Evolutionary conservation across 2,113 vertebrate species (phyloP), one percentile per base, ranked within the genome.

Genomic region (Apteryx owenii): DNA sequence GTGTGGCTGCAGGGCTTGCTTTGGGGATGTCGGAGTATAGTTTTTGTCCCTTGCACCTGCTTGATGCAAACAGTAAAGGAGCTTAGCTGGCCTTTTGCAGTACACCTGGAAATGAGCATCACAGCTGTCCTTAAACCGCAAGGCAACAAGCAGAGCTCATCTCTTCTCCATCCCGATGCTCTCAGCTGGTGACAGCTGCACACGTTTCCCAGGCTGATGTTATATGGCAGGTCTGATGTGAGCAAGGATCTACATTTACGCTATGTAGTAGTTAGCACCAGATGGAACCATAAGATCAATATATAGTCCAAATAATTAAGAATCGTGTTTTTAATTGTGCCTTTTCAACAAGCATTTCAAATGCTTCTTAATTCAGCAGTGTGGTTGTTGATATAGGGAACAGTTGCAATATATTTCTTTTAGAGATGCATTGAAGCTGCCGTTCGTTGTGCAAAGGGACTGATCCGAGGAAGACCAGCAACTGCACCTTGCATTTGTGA

Each of bases 231-330:
- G 70, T 76, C 93, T 83, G 71, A 40, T 9, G 81, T 5, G 53
- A 91, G 88, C 53, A 36, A 5, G 64, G 54, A 0, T 73, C 83
- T 61, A 46, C 85, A 40, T 65, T 50, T 76, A 5, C 84, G 12
- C 86, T 2, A 7, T 3, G 16, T 31, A 79, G 91, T 72, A 89
- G 38, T 51, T 70, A 83, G 94, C 88, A 95, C 44, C 94, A 96
- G 96, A 93, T 96, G 95, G 92, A 89, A 85, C 92, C 62, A 18
- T 71, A 36, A 94, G 90, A 97, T 90, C 88, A 83, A 94, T 20
- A 75, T 71, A 83, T 33, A 50, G 82, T 51, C 82, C 61, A 48
- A 77, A 96, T 90, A 93, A 96, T 96, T 96, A 96, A 95, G 93
- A 92, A 90, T 90, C 13, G 40, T 80, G 76, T 8, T 88, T 96